These are phyloP conservation scores for Nephrotoma guestfalica DNA, from an alignment of 2,888 invertebrate genomes.

Conservation along the genomic window DNA sequence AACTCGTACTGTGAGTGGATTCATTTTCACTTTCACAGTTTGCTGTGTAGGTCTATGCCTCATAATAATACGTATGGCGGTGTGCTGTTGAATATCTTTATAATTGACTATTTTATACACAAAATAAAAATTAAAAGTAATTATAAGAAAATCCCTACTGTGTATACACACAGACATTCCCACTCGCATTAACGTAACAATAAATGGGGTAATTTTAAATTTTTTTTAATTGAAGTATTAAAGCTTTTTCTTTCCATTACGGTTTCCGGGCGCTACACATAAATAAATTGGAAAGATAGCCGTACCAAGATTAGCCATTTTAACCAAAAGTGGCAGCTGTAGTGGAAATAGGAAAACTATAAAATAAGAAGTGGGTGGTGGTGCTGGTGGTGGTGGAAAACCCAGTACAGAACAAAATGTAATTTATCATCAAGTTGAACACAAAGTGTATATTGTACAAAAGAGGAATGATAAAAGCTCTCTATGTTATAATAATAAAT, in stretches of 20 bases:
- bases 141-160: not conserved
- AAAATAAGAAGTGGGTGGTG: not conserved
- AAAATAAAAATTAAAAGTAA: not conserved
- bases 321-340: not conserved
- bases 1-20: not conserved
- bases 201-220: not conserved
- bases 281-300: not conserved
- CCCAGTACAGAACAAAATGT: not conserved
- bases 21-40: not conserved
- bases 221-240: not conserved
- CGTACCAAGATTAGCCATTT: not conserved
- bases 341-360: not conserved
- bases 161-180: not conserved
- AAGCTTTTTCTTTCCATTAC: not conserved
- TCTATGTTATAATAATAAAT: not conserved
- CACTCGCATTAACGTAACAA: not conserved
- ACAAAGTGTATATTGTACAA: not conserved
- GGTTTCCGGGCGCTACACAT: not conserved
- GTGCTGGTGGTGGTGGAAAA: not conserved
- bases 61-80: too few relatives aligned
- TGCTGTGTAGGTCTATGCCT: not conserved
- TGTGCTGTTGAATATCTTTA: not conserved
- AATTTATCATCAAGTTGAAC: not conserved
- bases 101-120: not conserved
- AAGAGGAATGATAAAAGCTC: not conserved